Percentiles rank a stretch among this genome's conserved stretches.
Evolutionary conservation across 2,888 invertebrate genomes (phyloP).

Genomic region (Agrypnus murinus): DNA sequence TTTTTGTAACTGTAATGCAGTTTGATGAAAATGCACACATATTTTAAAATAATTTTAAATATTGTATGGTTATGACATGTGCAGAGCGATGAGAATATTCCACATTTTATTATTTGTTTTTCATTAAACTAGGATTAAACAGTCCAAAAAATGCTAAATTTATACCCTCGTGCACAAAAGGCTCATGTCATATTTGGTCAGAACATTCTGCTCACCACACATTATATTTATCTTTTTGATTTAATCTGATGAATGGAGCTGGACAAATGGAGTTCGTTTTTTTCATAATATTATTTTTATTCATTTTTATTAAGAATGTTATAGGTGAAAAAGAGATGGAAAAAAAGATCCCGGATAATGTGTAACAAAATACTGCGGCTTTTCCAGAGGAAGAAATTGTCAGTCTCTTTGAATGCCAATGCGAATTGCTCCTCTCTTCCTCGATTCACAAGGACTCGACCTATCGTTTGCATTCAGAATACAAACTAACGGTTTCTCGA

Average conservation of each 20-base stretch:
- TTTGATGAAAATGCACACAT: no score
- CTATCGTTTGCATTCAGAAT: slow-evolving; percentile 24
- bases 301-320: no score
- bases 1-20: no score
- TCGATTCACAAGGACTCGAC: not conserved
- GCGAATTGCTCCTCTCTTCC: slow-evolving; percentile 5
- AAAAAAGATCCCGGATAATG: slow-evolving; percentile 2
- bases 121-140: slow-evolving; percentile 37
- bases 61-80: slow-evolving; percentile 37
- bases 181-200: slow-evolving; percentile 25
- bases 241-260: slow-evolving; percentile 27
- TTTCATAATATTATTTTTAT: not conserved
- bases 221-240: slow-evolving; percentile 26
- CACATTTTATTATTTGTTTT: slow-evolving; percentile 45
- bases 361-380: slow-evolving; percentile 15
- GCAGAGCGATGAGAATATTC: slow-evolving; percentile 24
- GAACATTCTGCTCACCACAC: no score
- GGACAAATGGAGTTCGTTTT: not conserved
- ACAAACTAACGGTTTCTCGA: slow-evolving; percentile 13
- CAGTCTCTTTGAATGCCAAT: slow-evolving; percentile 11
- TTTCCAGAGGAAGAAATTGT: slow-evolving; percentile 7
- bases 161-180: slow-evolving; percentile 32
- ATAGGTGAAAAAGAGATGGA: slow-evolving; percentile 10
- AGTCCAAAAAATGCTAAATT: slow-evolving; percentile 5
- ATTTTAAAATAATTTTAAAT: slow-evolving; percentile 35